Percentiles rank a stretch among this genome's conserved stretches.
Conservation (phyloP, 2,797 vertebrate genomes). For the Eulemur albifrons region DNA sequence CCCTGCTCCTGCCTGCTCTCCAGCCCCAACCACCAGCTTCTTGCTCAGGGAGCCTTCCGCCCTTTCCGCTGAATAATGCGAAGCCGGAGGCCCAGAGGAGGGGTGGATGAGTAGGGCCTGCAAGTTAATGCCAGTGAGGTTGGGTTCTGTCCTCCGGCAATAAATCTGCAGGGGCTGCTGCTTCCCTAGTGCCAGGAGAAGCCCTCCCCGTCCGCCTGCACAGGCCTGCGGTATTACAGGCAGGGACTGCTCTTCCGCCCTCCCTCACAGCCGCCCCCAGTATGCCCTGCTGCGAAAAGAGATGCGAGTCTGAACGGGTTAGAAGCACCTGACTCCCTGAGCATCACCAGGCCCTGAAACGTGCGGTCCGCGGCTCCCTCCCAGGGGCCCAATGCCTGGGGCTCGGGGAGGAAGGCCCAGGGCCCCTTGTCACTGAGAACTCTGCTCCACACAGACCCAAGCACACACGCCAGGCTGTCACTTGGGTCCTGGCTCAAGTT, state of each 20-base stretch:
- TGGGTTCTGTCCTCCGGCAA: slow-evolving; percentile 46
- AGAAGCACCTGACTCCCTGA: not conserved
- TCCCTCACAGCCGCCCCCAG: not conserved
- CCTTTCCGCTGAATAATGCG: not conserved
- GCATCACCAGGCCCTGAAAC: not conserved
- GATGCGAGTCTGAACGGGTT: not conserved
- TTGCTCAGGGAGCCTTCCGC: slow-evolving; percentile 46
- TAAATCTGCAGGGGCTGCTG: not conserved
- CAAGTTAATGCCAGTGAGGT: not conserved
- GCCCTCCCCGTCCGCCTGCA: not conserved
- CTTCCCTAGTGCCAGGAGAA: not conserved
- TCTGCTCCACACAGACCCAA: slow-evolving; percentile 65
- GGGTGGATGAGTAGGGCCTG: not conserved
- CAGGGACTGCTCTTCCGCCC: not conserved
- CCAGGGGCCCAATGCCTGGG: not conserved
- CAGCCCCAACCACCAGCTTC: slow-evolving; percentile 46
- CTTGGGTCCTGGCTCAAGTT: slow-evolving; percentile 38
- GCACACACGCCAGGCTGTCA: slow-evolving; percentile 54
- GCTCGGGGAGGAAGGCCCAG: not conserved
- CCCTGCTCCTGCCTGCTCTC: not conserved
- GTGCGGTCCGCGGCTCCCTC: not conserved
- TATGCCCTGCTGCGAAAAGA: not conserved
- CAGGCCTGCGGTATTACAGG: slow-evolving; percentile 6
- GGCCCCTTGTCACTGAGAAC: not conserved
- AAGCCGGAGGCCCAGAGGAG: not conserved